Conservation (phyloP, 2,888 invertebrate genomes). For the Aethes cnicana region DNA sequence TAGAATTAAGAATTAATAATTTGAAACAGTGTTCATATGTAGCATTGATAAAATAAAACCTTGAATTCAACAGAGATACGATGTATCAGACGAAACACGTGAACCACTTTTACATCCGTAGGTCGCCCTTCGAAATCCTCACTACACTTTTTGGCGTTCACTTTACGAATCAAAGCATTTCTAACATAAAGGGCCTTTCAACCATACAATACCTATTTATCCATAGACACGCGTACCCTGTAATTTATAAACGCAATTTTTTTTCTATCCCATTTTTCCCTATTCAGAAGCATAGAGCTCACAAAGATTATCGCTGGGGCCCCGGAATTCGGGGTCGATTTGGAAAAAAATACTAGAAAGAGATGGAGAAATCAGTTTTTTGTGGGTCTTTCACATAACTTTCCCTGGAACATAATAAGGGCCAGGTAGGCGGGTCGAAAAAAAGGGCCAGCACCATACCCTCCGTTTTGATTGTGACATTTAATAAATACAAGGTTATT, state of each 20-base stretch:
- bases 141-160: constrained; percentile 11
- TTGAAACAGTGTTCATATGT: no score
- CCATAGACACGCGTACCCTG: constrained; percentile 62
- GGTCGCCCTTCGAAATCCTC: not conserved
- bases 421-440: constrained; percentile 66
- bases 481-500: constrained; percentile 63
- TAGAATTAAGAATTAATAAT: no score
- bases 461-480: constrained; percentile 72
- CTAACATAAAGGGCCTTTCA: constrained; percentile 42
- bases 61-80: no score
- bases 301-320: constrained; percentile 57
- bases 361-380: constrained; percentile 68
- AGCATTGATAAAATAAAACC: no score
- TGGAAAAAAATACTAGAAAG: constrained; percentile 53
- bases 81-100: no score
- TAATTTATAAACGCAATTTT: constrained; percentile 58
- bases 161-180: constrained; percentile 37
- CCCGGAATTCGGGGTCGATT: constrained; percentile 60
- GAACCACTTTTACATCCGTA: no score
- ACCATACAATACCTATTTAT: constrained; percentile 54
- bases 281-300: constrained; percentile 45
- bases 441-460: constrained; percentile 54
- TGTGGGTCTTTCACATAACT: constrained; percentile 73
- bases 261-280: constrained; percentile 43
- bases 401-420: constrained; percentile 69